These are phyloP conservation scores for Diaprepes abbreviatus DNA, from an alignment of 2,888 invertebrate genomes.

Conservation along the genomic window DNA sequence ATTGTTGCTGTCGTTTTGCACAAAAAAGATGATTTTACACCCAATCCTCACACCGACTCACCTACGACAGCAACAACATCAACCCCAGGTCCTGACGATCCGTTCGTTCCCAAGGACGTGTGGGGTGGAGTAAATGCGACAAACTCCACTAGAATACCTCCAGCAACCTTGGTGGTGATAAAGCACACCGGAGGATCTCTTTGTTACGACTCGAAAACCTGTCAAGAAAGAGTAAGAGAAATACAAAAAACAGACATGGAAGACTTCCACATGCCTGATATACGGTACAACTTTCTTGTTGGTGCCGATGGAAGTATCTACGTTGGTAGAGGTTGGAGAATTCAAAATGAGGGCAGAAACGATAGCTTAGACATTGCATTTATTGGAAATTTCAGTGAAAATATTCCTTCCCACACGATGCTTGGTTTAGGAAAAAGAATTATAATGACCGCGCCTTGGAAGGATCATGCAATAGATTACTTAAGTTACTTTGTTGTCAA, in stretches of 20 bases:
- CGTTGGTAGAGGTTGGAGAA: slow-evolving; percentile 71
- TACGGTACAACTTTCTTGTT: slow-evolving; percentile 69
- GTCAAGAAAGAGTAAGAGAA: slow-evolving; percentile 64
- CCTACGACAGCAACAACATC: too few relatives aligned
- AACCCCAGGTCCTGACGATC: neutral
- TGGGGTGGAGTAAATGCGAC: slow-evolving; percentile 76
- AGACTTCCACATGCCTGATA: slow-evolving; percentile 66
- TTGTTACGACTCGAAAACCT: slow-evolving; percentile 65
- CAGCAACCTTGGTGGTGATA: slow-evolving; percentile 68
- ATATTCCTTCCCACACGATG: slow-evolving; percentile 21
- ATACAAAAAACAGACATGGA: slow-evolving; percentile 68
- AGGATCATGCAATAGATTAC: neutral
- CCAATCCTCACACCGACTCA: too few relatives aligned
- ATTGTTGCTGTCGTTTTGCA: too few relatives aligned
- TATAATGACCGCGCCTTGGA: neutral
- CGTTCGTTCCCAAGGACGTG: neutral
- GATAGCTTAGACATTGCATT: slow-evolving; percentile 47
- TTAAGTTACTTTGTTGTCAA: slow-evolving; percentile 62
- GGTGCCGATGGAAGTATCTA: slow-evolving; percentile 72
- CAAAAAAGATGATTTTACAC: too few relatives aligned
- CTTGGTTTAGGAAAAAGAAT: neutral
- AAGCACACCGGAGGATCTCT: slow-evolving; percentile 69
- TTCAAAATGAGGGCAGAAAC: slow-evolving; percentile 63
- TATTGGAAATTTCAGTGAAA: slow-evolving; percentile 49
- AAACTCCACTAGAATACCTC: slow-evolving; percentile 64